Base-by-base conservation (phyloP, 2,888 invertebrate genomes). In the Drosophila kokeensis region DNA sequence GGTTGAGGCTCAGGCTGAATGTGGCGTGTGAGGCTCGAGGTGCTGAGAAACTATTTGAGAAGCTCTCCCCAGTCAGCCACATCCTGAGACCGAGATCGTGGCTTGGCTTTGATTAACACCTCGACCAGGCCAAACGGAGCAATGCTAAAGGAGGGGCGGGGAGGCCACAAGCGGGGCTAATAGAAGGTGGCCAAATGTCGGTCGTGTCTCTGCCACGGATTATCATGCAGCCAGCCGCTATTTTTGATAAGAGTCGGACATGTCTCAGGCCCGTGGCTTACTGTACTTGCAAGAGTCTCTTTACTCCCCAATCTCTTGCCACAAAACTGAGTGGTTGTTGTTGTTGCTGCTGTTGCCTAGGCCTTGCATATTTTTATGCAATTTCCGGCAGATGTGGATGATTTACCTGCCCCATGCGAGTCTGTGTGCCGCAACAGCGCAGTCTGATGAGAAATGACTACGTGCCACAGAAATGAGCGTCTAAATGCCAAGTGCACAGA, bases 371-470 rank as follows among this genome's bases (percentile, higher is more conserved):
- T 82, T 86, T 83, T 87, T 83, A 79, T 81, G 81, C 87, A 87
- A 90, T 89, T 90, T 90, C 91, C 91, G 90, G 89, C 90, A 90
- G 84, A 83, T 87, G 87, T 84, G 81, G 83, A 84, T 82, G 81
- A 90, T 87, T 87, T 89, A 87, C 78, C 83, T 75, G 80, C 82
- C 72, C 69, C 69, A 62, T 68, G 63, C 54, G 55, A 55, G 55
- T 38, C 54, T 55, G 53, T 62, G 52, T 61, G 70, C 70, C 76
- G 64, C 52, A 57, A 57, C 57, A 57, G 54, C 62, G 67, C 62
- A 30, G 70, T 58, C 81, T 73, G 82, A 89, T 88, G 86, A 86
- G 83, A 82, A 85, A 87, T 87, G 75, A 76, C 82, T 84, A 84
- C 78, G 83, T 83, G 83, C 84, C 66, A 73, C 76, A 74, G 74